Evolutionary conservation across 2,113 vertebrate species (phyloP), one percentile per base, ranked within the genome.

Genomic region (Vulpes ferrilata): DNA sequence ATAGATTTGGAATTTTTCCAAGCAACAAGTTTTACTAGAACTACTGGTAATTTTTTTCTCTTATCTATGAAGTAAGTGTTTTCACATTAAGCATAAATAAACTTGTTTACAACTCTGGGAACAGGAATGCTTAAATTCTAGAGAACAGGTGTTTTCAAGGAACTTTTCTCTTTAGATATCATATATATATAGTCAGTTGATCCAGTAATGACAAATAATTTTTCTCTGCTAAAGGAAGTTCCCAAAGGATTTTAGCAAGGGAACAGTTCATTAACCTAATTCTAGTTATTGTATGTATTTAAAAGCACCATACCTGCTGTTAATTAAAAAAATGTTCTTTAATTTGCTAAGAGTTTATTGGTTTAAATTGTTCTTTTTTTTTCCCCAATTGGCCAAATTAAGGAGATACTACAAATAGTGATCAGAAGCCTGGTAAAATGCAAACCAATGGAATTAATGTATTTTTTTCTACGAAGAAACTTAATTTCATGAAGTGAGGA

Each of bases 271-370:
- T 86, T 95, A 90, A 76, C 48, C 51, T 91, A 93, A 64, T 93
- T 88, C 35, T 85, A 16, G 20, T 93, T 96, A 65, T 59, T 81
- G 7, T 57, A 27, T 91, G 53, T 90, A 73, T 94, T 93, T 97
- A 96, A 92, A 91, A 96, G 65, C n/a, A 88, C 2, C 23, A 35
- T 71, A 69, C 13, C 35, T 94, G 32, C 15, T 94, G n/a, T 85
- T 92, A 94, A 86, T 94, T 60, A 43, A 90, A 85, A 85, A 88
- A 88, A 60, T 73, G 12, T 78, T 78, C 27, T 92, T 86, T 93
- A 96, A 86, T 95, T 93, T 95, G 74, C 64, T 78, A 78, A 65
- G 19, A 96, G n/a, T 65, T 90, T 96, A 62, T 74, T 89, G 57
- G 60, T 74, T 96, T 43, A 88, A 11, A 82, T 86, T 81, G 30